Conservation (phyloP, 2,888 invertebrate genomes). For the Matsumyia berberina region DNA sequence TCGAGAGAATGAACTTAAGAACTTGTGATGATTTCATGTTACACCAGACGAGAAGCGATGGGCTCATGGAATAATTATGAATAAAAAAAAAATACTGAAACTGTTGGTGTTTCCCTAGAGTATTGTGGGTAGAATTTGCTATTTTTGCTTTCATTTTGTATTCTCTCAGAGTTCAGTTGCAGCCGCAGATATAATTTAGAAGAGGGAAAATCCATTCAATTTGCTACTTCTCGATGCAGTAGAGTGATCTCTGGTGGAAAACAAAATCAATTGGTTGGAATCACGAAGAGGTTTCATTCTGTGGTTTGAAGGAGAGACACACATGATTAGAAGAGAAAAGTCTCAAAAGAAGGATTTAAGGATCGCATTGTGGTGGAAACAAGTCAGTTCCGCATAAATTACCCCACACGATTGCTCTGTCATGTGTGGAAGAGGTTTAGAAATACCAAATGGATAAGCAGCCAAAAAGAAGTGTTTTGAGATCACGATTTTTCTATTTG, state of each 20-base stretch:
- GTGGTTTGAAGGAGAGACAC: constrained; percentile 33
- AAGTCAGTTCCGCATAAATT: constrained; percentile 74
- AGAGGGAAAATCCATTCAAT: constrained; percentile 20
- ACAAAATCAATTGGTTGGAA: constrained; percentile 66
- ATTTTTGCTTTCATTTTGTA: constrained; percentile 58
- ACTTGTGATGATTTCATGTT: constrained; percentile 73
- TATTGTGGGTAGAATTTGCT: constrained; percentile 49
- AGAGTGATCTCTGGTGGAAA: constrained; percentile 67
- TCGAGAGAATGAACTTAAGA: constrained; percentile 40
- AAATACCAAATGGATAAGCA: constrained; percentile 66
- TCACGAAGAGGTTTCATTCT: constrained; percentile 56
- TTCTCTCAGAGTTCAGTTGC: constrained; percentile 51
- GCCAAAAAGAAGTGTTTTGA: constrained; percentile 41
- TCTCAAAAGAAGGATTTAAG: constrained; percentile 57
- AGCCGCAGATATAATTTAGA: constrained; percentile 50
- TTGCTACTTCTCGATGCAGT: constrained; percentile 55
- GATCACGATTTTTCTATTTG: constrained; percentile 66
- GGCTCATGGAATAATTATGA: constrained; percentile 63
- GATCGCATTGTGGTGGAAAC: constrained; percentile 31
- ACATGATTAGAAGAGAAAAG: constrained; percentile 48
- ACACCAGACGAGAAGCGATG: constrained; percentile 59
- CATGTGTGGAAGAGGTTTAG: constrained; percentile 68
- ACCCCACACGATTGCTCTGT: constrained; percentile 75
- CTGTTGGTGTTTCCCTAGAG: background rate
- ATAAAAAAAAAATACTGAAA: constrained; percentile 17